Conservation (phyloP, 2,888 invertebrate genomes). For the Priocnemis perturbator region DNA sequence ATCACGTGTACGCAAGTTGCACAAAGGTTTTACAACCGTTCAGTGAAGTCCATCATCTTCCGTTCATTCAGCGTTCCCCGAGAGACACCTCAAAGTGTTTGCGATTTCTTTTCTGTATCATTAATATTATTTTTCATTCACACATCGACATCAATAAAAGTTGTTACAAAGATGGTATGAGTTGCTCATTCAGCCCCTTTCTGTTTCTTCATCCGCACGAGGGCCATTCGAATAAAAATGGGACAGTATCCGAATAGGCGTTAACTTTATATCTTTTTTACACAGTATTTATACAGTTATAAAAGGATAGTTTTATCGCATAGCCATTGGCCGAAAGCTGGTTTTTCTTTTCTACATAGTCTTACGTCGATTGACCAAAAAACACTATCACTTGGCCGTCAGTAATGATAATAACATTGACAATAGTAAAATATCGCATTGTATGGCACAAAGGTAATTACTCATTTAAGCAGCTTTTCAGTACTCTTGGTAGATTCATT, state of each 20-base stretch:
- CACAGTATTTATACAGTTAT: constrained; percentile 61
- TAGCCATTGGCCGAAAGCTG: constrained; percentile 34
- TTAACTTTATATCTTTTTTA: constrained; percentile 59
- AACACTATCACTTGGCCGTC: constrained; percentile 19
- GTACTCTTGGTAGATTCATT: constrained; percentile 30
- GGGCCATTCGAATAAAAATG: constrained; percentile 29
- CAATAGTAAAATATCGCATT: constrained; percentile 59
- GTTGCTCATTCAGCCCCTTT: constrained; percentile 25
- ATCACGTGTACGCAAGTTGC: no score
- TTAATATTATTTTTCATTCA: constrained; percentile 62
- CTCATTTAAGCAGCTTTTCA: constrained; percentile 38
- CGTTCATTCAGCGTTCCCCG: constrained; percentile 34
- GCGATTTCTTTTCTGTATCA: constrained; percentile 43
- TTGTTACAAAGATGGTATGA: constrained; percentile 59
- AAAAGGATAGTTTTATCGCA: constrained; percentile 49
- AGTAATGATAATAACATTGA: constrained; percentile 39
- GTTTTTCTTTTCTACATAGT: background rate
- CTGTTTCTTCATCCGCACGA: constrained; percentile 33
- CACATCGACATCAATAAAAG: constrained; percentile 65
- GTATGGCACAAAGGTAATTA: constrained; percentile 67
- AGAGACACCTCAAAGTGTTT: constrained; percentile 39
- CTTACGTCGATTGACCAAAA: constrained; percentile 21
- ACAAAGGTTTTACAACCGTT: no score
- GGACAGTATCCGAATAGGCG: constrained; percentile 45
- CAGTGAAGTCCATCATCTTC: no score